Evolutionary conservation across 1,140 invertebrate species (phyloP).

Genomic region (Helicoverpa armigera): DNA sequence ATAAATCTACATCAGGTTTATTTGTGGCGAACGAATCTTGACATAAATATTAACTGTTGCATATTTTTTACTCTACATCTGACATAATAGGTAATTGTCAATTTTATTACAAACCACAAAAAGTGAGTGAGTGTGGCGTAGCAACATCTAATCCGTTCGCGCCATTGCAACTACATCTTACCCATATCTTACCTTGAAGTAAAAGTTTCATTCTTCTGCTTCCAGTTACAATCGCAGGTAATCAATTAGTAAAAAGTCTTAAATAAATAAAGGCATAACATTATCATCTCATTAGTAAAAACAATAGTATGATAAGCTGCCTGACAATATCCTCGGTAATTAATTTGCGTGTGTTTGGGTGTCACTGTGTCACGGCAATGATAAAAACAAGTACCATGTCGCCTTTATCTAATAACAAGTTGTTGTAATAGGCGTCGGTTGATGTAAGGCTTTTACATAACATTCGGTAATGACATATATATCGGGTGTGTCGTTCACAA

Average conservation of each 20-base stretch:
- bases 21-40: neutral
- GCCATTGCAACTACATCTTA: too few relatives aligned
- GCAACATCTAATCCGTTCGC: too few relatives aligned
- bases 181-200: too few relatives aligned
- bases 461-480: neutral
- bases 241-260: too few relatives aligned
- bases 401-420: neutral
- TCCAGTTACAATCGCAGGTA: too few relatives aligned
- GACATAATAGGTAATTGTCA: too few relatives aligned
- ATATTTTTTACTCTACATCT: too few relatives aligned
- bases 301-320: neutral
- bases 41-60: neutral
- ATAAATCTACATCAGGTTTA: conserved; percentile 10
- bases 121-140: too few relatives aligned
- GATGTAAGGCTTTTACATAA: neutral
- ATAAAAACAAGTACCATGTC: neutral
- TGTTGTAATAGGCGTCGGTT: neutral
- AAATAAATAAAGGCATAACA: neutral
- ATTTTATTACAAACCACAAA: too few relatives aligned
- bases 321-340: neutral
- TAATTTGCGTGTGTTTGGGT: neutral
- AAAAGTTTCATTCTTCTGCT: too few relatives aligned
- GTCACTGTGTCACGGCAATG: conserved; percentile 8
- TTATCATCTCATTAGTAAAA: neutral
- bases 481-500: too few relatives aligned